Base-by-base conservation (phyloP, 2,797 vertebrate genomes). In the Oreonectes daqikongensis region DNA sequence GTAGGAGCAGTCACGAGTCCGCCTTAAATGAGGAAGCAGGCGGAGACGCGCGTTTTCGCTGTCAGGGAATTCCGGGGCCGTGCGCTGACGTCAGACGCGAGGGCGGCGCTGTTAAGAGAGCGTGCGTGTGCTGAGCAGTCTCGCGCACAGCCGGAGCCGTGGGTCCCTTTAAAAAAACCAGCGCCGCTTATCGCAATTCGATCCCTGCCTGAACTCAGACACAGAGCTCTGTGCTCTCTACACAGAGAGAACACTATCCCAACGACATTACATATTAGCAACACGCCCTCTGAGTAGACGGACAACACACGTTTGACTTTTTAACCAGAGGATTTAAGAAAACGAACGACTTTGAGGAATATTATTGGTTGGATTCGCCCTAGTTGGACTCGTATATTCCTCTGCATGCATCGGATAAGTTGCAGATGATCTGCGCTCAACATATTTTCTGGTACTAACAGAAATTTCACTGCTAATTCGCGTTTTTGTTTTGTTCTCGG, bases 61-160 rank as follows among this genome's bases (percentile, higher is more conserved):
- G 88, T 90, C 86, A 92, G 92, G 93, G 93, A 91, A 94, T 93
- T 93, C 92, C 92, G 89, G 86, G 79, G 81, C 61, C 72, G 85
- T 74, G 78, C 35, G 72, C 38, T 92, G 90, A 92, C 92, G 93
- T 93, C 90, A 91, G 20, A 4, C 26, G 20, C 3, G 38, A n/a
- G 42, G 66, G 44, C 63, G 53, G 78, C 3, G 65, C 70, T 35
- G 32, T 26, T n/a, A 6, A 14, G 22, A 7, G 63, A 2, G 53
- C 18, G 72, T 3, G 69, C 26, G 44, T 22, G 79, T 42, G 40
- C 48, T 22, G 79, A 38, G 32, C 55, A 63, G 28, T 28, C 28
- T 55, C 69, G 73, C 55, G 12, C 48, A 8, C 66, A 72, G 15
- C 50, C 50, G 50, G 5, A 61, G 79, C 55, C 10, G 78, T 84